Conservation (phyloP, 92 coral and sea anemone species). For the Galaxea fascicularis region DNA sequence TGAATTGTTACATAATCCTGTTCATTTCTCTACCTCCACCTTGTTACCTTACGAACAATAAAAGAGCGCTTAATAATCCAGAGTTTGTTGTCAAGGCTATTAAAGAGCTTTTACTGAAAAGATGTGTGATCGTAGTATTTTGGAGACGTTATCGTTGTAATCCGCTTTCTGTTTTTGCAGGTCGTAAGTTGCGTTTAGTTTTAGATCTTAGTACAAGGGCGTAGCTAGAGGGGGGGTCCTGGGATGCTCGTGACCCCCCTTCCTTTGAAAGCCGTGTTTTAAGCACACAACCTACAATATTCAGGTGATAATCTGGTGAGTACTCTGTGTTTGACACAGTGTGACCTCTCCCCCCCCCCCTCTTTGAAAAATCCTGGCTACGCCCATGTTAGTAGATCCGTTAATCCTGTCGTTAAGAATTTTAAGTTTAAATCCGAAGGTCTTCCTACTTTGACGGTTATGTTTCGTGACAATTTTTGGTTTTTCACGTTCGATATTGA, state of each 20-base stretch:
- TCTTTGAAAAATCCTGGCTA: too few species aligned
- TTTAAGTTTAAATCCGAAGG: slow-evolving; percentile 70
- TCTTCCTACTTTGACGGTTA: slow-evolving; percentile 55
- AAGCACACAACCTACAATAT: too few species aligned
- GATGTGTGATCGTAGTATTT: slow-evolving; percentile 50
- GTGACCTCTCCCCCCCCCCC: too few species aligned
- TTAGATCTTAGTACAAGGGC: too few species aligned
- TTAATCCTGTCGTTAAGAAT: slow-evolving; percentile 40
- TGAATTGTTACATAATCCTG: slow-evolving; percentile 53
- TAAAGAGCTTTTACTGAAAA: slow-evolving; percentile 31
- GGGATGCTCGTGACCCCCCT: too few species aligned
- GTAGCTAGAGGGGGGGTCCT: too few species aligned
- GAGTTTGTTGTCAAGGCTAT: slow-evolving; percentile 66
- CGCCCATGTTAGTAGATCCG: slow-evolving; percentile 71
- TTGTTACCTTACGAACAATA: slow-evolving; percentile 56
- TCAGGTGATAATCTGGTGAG: too few species aligned
- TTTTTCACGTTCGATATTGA: slow-evolving; percentile 66
- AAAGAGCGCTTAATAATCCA: slow-evolving; percentile 35
- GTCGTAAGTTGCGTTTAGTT: slow-evolving; percentile 66
- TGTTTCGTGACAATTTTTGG: slow-evolving; percentile 63
- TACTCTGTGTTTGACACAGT: too few species aligned
- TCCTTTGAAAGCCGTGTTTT: too few species aligned
- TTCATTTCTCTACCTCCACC: slow-evolving; percentile 56
- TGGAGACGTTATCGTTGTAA: slow-evolving; percentile 63
- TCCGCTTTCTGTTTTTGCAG: slow-evolving; percentile 63